Evolutionary conservation across 2,888 invertebrate species (phyloP), one percentile per base, ranked within the genome.

Genomic region (Alcis repandata): DNA sequence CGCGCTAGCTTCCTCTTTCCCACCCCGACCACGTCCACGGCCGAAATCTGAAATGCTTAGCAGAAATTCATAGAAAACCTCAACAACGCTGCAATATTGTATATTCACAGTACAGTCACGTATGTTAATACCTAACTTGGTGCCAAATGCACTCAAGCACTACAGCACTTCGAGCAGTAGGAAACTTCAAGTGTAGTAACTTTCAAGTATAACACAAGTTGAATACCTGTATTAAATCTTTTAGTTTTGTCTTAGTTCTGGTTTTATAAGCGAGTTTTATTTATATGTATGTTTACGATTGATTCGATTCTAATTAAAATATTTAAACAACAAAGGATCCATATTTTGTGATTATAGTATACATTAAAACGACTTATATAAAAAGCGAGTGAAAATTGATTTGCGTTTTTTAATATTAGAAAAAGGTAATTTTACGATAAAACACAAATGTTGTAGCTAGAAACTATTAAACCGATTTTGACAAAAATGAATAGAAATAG

Each of bases 141-240:
- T 72, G 76, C 72, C 76, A 74, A 76, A 72, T 74, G 76, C 72
- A 73, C 69, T 69, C 57, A 15, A 20, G 19, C 58, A 53, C 46
- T 33, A 13, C 20, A 11, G 13, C 8, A 19, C 7, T 15, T 15
- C 0, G 4, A 9, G 17, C 57, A 66, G 65, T 66, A 66, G 22
- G 54, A 33, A 41, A 38, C 19, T 63, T 52, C 13, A 13, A 40
- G 48, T n/a, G 17, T 27, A 17, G 6, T 3, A 32, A 17, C 1
- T 32, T 11, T n/a, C 4, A 45, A 51, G 13, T 10, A n/a, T 38
- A 11, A 20, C 7, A 51, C 4, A 17, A 9, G 27, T 32, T 32
- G 4, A 17, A n/a, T 11, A n/a, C n/a, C n/a, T 7, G 11, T 49
- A 33, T 17, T 15, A 41, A n/a, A 33, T n/a, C 17, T 45, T 45